These are phyloP conservation scores for Aphis gossypii DNA, from an alignment of 1,140 invertebrate genomes.

Conservation along the genomic window DNA sequence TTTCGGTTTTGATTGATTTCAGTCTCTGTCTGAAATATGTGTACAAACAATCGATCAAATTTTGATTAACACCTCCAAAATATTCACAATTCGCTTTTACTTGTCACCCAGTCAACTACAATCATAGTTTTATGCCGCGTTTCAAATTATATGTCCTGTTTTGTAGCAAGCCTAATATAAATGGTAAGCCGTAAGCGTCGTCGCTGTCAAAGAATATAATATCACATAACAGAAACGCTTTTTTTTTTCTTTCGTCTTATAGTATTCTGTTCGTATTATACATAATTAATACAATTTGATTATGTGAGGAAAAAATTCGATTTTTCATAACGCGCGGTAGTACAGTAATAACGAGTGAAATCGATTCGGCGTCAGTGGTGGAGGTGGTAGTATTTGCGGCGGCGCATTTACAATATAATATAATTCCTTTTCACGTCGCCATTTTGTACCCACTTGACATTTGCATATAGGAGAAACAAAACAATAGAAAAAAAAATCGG, in stretches of 20 bases:
- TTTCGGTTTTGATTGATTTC: too few species aligned
- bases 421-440: conserved; percentile 38
- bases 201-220: background rate
- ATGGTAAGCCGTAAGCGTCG: background rate
- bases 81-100: too few species aligned
- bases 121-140: too few species aligned
- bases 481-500: background rate
- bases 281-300: background rate
- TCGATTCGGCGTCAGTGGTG: background rate
- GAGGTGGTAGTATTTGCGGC: background rate
- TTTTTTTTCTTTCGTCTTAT: background rate
- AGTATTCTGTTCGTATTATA: background rate
- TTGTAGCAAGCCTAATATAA: too few species aligned
- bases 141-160: too few species aligned
- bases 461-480: conserved; percentile 10
- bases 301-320: background rate
- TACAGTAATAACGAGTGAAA: conserved; percentile 18
- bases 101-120: too few species aligned
- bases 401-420: background rate
- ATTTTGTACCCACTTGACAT: conserved; percentile 37
- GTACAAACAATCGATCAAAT: too few species aligned
- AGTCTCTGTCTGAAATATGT: too few species aligned
- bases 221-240: background rate
- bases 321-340: background rate
- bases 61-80: too few species aligned